phyloP scores from a whole-genome alignment of 2,888 invertebrate species.

The Blastobasis lacticolella region DNA sequence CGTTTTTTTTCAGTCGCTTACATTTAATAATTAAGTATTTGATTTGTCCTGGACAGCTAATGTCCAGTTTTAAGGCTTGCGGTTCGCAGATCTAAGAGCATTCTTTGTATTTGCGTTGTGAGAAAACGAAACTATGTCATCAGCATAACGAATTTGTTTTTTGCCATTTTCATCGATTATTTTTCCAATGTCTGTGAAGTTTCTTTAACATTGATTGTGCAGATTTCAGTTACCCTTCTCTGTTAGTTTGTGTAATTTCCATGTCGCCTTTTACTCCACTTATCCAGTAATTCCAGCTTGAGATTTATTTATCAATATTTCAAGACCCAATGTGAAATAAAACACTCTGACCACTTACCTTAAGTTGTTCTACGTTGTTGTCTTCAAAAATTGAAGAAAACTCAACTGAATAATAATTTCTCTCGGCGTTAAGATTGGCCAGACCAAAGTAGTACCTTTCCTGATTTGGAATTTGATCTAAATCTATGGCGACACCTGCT shows the following conservation, averaged over 20 bases:
- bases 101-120: too few relatives aligned
- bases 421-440: conserved; percentile 16
- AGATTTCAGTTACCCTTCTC: too few relatives aligned
- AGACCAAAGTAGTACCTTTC: conserved; percentile 25
- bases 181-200: too few relatives aligned
- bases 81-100: too few relatives aligned
- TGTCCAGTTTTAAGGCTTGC: too few relatives aligned
- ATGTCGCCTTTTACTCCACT: background rate
- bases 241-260: background rate
- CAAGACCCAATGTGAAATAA: background rate
- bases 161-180: too few relatives aligned
- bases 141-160: too few relatives aligned
- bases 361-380: conserved; percentile 7
- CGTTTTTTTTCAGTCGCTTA: too few relatives aligned
- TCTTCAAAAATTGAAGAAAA: conserved; percentile 21
- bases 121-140: too few relatives aligned
- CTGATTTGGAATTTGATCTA: conserved; percentile 15
- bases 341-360: background rate
- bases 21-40: too few relatives aligned
- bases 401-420: conserved; percentile 20
- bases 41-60: too few relatives aligned
- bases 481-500: conserved; percentile 18
- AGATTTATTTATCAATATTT: background rate
- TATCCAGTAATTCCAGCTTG: background rate
- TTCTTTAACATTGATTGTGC: too few relatives aligned